Percentiles rank a stretch among this genome's conserved stretches.
Conservation (phyloP, 2,113 vertebrate genomes). For the Leptocoma aspasia region DNA sequence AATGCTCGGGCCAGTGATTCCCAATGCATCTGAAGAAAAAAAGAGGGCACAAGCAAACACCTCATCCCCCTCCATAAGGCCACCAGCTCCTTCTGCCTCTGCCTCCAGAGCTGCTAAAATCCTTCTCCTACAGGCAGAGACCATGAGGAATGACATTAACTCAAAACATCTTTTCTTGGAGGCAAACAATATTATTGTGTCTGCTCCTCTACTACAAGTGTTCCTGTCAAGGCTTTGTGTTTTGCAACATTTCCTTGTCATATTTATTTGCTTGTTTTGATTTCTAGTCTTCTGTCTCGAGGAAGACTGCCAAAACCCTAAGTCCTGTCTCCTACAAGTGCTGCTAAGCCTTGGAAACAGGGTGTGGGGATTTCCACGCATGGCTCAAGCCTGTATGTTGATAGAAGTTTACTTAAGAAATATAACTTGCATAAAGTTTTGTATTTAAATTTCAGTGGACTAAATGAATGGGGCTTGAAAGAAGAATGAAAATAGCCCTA, state of each 20-base stretch:
- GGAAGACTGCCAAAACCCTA: slow-evolving; percentile 38
- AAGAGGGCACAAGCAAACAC: not conserved
- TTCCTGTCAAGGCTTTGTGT: slow-evolving; percentile 56
- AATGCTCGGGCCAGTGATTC: not conserved
- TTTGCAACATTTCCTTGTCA: slow-evolving; percentile 48
- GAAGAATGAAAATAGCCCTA: not conserved
- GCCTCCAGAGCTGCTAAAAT: not conserved
- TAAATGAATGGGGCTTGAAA: not conserved
- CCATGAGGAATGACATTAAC: not conserved
- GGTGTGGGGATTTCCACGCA: not conserved
- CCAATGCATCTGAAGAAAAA: not conserved
- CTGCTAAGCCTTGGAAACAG: not conserved
- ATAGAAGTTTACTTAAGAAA: not conserved
- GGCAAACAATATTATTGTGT: not conserved
- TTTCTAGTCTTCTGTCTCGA: slow-evolving; percentile 39
- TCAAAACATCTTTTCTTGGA: not conserved
- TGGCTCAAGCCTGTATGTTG: not conserved
- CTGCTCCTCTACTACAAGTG: slow-evolving; percentile 20
- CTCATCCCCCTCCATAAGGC: not conserved
- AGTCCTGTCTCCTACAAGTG: slow-evolving; percentile 35
- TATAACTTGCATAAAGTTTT: not conserved
- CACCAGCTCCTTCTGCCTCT: not conserved
- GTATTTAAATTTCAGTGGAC: not conserved
- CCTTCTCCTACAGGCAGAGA: not conserved
- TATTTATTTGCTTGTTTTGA: slow-evolving; percentile 62